These are phyloP conservation scores for Pleuronectes platessa DNA, from an alignment of 2,113 vertebrate genomes.

Conservation along the genomic window DNA sequence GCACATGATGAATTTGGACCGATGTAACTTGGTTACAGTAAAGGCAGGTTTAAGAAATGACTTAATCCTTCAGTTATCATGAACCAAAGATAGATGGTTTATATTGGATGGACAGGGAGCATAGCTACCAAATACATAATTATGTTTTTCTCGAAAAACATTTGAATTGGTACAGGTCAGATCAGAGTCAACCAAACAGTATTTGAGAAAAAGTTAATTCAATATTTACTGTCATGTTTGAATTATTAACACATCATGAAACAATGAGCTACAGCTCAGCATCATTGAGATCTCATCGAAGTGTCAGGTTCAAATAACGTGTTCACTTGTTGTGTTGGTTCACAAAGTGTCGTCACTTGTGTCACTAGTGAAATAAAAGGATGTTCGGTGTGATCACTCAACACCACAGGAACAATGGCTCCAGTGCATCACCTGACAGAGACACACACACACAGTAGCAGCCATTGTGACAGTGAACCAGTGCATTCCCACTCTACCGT, in stretches of 20 bases:
- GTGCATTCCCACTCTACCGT: slow-evolving; percentile 56
- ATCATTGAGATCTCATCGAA: not conserved
- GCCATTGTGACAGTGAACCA: not conserved
- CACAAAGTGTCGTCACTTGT: not conserved
- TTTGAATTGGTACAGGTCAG: too few relatives aligned
- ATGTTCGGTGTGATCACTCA: too few relatives aligned
- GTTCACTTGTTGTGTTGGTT: not conserved
- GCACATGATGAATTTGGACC: too few relatives aligned
- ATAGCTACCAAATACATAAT: too few relatives aligned
- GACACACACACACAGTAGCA: too few relatives aligned
- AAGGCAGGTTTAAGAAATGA: too few relatives aligned
- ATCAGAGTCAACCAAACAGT: not conserved
- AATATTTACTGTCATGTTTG: not conserved
- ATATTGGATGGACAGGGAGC: too few relatives aligned
- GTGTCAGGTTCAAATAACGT: not conserved
- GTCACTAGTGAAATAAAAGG: too few relatives aligned
- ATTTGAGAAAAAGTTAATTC: not conserved
- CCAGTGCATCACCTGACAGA: not conserved
- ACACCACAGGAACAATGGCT: not conserved
- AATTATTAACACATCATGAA: not conserved
- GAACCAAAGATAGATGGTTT: too few relatives aligned
- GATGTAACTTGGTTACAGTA: too few relatives aligned
- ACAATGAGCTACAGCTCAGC: not conserved
- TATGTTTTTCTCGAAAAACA: too few relatives aligned
- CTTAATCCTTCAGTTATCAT: too few relatives aligned